Evolutionary conservation across 2,888 invertebrate genomes (phyloP).

Genomic region (Athrips mouffetella): DNA sequence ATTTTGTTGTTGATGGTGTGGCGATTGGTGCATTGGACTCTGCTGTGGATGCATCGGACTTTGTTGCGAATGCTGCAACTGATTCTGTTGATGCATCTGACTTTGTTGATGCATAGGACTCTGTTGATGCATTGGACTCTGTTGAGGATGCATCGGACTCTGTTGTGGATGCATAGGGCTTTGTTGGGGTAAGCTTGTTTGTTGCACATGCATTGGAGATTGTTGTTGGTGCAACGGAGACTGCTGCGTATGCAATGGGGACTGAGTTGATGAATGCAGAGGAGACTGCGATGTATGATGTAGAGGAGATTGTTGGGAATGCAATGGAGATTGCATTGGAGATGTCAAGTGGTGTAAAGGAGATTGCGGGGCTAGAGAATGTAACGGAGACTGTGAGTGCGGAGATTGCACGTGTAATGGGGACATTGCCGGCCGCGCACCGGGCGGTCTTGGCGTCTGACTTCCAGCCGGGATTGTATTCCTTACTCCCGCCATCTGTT

Average conservation of each 20-base stretch:
- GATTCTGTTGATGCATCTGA: constrained; percentile 32
- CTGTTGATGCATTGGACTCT: constrained; percentile 54
- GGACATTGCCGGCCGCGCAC: constrained; percentile 61
- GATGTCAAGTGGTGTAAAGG: constrained; percentile 52
- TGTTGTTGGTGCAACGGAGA: constrained; percentile 62
- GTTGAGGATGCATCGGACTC: constrained; percentile 52
- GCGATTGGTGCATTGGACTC: constrained; percentile 44
- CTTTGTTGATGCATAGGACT: constrained; percentile 46
- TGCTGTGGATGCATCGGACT: constrained; percentile 33
- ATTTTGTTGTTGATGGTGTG: constrained; percentile 30
- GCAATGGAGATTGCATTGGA: constrained; percentile 63
- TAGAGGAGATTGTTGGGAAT: constrained; percentile 62
- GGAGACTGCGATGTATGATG: constrained; percentile 62
- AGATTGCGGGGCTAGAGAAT: constrained; percentile 48
- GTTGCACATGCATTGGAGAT: constrained; percentile 60
- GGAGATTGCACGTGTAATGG: constrained; percentile 62
- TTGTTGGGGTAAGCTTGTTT: constrained; percentile 50
- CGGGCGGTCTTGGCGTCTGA: constrained; percentile 43
- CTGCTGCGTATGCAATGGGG: constrained; percentile 61
- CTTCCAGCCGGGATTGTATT: constrained; percentile 38
- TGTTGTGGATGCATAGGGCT: constrained; percentile 55
- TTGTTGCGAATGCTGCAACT: constrained; percentile 48
- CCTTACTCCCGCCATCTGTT: constrained; percentile 41
- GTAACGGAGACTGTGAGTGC: constrained; percentile 49
- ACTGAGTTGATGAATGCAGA: constrained; percentile 57